phyloP scores from a whole-genome alignment of 2,797 vertebrate species.

The Sandelia bainsii region DNA sequence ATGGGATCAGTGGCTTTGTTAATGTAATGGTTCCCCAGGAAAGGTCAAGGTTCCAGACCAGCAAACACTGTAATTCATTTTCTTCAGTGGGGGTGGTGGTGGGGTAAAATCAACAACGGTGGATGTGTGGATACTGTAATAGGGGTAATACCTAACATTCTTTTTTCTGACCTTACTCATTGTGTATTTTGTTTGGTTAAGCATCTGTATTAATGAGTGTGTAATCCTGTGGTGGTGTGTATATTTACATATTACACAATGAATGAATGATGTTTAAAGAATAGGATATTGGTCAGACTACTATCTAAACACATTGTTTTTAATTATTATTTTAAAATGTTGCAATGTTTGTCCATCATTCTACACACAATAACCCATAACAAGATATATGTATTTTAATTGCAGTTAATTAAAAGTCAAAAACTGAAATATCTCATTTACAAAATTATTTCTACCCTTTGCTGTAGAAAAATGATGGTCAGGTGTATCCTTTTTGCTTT shows the following conservation, averaged over 20 bases:
- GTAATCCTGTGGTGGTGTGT: not conserved
- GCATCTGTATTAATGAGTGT: not conserved
- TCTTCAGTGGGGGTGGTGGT: not conserved
- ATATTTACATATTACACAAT: no score
- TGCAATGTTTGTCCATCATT: no score
- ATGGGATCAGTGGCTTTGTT: conserved; percentile 53
- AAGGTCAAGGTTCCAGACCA: conserved; percentile 77
- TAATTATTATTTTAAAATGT: not conserved
- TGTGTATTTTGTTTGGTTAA: not conserved
- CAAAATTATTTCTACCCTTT: no score
- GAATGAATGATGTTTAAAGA: conserved; percentile 39
- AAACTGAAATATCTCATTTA: no score
- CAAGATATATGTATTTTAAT: no score
- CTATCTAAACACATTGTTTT: conserved; percentile 35
- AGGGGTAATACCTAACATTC: not conserved
- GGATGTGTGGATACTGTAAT: not conserved
- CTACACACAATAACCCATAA: no score
- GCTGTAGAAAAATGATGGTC: no score
- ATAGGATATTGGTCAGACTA: conserved; percentile 32
- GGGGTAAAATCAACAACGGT: conserved; percentile 16
- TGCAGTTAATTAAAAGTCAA: no score
- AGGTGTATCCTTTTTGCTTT: no score
- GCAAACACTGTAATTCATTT: conserved; percentile 69
- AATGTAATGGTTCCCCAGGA: conserved; percentile 54
- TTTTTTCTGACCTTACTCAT: not conserved